Conservation (phyloP, 2,797 vertebrate genomes). For the Chelonia mydas region DNA sequence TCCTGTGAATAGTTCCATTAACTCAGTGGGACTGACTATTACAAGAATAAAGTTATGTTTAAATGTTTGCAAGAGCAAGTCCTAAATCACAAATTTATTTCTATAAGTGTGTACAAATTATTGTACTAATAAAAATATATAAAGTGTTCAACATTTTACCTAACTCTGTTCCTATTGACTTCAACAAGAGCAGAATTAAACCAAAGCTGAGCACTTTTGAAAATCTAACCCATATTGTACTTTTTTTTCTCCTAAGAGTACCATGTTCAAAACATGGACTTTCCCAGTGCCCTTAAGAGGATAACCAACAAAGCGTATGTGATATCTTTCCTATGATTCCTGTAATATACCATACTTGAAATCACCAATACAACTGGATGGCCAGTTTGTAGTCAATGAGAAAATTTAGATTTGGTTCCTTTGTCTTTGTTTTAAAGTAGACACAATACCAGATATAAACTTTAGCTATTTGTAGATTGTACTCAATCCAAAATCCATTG, state of each 20-base stretch:
- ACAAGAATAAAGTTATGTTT: conserved; percentile 51
- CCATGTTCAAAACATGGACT: neutral
- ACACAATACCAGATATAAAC: neutral
- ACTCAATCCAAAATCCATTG: neutral
- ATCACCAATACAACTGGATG: neutral
- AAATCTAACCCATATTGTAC: neutral
- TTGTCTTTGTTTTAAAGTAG: neutral
- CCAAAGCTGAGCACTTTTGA: neutral
- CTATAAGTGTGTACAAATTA: conserved; percentile 24
- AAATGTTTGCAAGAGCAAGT: conserved; percentile 19
- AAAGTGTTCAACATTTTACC: neutral
- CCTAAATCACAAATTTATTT: conserved; percentile 18
- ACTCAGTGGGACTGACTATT: conserved; percentile 40
- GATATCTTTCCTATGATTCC: neutral
- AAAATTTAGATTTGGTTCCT: neutral
- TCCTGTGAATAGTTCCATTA: conserved; percentile 38
- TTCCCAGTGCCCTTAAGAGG: neutral
- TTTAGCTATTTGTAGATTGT: neutral
- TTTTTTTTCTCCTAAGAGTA: neutral
- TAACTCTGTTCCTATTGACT: conserved; percentile 15
- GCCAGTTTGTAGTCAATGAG: neutral
- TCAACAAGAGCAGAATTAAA: neutral
- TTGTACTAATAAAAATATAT: neutral
- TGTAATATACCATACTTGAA: neutral
- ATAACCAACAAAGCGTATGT: neutral